phyloP scores from a whole-genome alignment of 2,888 invertebrate genomes.

The Thera obeliscata region DNA sequence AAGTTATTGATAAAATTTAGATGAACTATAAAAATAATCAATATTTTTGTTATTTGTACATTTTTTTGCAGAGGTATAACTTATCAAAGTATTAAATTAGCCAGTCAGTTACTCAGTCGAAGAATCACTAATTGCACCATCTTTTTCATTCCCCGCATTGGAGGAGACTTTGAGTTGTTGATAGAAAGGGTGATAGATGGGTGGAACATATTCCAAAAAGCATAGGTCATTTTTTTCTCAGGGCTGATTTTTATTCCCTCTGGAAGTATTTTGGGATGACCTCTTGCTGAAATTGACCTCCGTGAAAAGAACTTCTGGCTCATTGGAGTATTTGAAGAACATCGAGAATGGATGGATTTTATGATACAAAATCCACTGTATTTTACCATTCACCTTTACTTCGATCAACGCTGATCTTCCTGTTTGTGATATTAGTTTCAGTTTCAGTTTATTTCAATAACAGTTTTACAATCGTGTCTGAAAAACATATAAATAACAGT shows the following conservation, averaged over 20 bases:
- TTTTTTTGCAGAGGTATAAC: background rate
- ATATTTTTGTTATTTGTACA: too few relatives aligned
- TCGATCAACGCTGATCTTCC: background rate
- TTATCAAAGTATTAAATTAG: slow-evolving; percentile 31
- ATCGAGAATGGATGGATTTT: slow-evolving; percentile 34
- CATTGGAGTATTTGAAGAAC: slow-evolving; percentile 37
- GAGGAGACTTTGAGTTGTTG: slow-evolving; percentile 15
- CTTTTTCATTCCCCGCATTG: background rate
- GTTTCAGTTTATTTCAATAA: too few relatives aligned
- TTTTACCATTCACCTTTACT: slow-evolving; percentile 1
- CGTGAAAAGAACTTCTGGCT: slow-evolving; percentile 35
- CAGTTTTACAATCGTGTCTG: too few relatives aligned
- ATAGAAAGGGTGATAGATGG: slow-evolving; percentile 28
- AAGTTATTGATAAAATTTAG: too few relatives aligned
- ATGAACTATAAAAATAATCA: too few relatives aligned
- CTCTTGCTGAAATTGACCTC: slow-evolving; percentile 37
- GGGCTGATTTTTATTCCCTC: slow-evolving; percentile 1
- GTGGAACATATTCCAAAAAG: slow-evolving; percentile 5
- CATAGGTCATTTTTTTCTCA: background rate
- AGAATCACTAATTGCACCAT: slow-evolving; percentile 21
- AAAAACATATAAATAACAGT: too few relatives aligned
- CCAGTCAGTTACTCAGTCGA: slow-evolving; percentile 30
- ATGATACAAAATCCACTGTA: slow-evolving; percentile 10
- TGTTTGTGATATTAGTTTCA: background rate
- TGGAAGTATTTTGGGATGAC: slow-evolving; percentile 18